Percentiles rank a stretch among this genome's conserved stretches.
Conservation (phyloP, 2,113 vertebrate species). For the Rhinolophus ferrumequinum region DNA sequence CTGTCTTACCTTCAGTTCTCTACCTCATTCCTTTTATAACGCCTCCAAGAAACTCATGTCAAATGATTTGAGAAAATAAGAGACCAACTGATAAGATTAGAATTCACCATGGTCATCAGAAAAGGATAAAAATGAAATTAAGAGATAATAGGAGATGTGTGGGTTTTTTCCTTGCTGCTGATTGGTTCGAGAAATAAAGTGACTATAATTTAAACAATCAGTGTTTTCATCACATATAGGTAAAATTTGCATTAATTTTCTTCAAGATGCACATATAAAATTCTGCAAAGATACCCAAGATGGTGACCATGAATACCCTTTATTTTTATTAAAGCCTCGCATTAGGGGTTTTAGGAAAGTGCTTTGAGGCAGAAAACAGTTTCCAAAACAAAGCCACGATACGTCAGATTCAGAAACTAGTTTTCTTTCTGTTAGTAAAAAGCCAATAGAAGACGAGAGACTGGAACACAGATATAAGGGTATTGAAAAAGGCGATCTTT, state of each 20-base stretch:
- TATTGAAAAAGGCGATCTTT: not conserved
- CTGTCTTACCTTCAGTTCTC: not conserved
- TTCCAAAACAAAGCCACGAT: not conserved
- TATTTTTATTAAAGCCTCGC: not conserved
- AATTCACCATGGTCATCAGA: not conserved
- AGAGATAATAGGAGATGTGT: not conserved
- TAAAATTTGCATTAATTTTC: not conserved
- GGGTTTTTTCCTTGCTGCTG: not conserved
- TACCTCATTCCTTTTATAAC: not conserved
- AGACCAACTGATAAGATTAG: not conserved
- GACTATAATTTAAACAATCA: not conserved
- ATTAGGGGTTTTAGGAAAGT: not conserved
- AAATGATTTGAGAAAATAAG: not conserved
- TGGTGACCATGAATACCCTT: not conserved
- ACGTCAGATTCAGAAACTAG: not conserved
- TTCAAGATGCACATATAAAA: not conserved
- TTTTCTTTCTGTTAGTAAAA: not conserved
- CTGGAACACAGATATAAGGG: not conserved
- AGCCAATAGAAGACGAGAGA: not conserved
- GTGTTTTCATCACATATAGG: not conserved
- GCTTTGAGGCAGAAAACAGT: not conserved
- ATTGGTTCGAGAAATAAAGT: not conserved
- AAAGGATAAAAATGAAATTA: not conserved
- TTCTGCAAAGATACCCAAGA: not conserved
- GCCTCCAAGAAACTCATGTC: not conserved